Conservation (phyloP, 2,797 vertebrate genomes). For the Spinus pinus region DNA sequence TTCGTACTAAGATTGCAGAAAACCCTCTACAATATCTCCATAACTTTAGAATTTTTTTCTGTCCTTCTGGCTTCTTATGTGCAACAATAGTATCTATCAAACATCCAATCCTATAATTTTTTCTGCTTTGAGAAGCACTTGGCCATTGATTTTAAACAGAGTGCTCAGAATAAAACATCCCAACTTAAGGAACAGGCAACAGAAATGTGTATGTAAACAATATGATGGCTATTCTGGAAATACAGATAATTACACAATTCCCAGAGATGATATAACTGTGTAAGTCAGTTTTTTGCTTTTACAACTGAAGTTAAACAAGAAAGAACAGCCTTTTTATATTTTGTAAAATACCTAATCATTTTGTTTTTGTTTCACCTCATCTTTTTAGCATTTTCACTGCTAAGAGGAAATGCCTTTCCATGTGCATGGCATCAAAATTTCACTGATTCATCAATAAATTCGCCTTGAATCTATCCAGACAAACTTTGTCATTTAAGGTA, state of each 20-base stretch:
- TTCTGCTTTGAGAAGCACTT: not conserved
- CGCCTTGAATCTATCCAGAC: not conserved
- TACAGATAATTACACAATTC: not conserved
- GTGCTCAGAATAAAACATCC: not conserved
- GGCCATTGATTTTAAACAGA: not conserved
- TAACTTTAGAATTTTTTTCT: constrained; percentile 55
- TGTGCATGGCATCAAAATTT: not conserved
- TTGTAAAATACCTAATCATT: not conserved
- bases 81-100: not conserved
- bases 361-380: not conserved
- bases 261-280: not conserved
- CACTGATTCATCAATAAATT: constrained; percentile 14
- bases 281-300: not conserved
- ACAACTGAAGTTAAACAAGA: not conserved
- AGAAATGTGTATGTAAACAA: not conserved
- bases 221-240: not conserved
- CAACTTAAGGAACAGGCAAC: not conserved
- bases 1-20: constrained; percentile 71
- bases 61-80: constrained; percentile 2
- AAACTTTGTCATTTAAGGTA: not conserved
- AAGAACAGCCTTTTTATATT: not conserved
- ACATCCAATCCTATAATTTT: not conserved
- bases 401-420: not conserved
- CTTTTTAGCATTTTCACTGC: not conserved
- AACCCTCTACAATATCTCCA: constrained; percentile 16